Evolutionary conservation across 1,140 invertebrate species (phyloP).

Genomic region (Mercenaria mercenaria): DNA sequence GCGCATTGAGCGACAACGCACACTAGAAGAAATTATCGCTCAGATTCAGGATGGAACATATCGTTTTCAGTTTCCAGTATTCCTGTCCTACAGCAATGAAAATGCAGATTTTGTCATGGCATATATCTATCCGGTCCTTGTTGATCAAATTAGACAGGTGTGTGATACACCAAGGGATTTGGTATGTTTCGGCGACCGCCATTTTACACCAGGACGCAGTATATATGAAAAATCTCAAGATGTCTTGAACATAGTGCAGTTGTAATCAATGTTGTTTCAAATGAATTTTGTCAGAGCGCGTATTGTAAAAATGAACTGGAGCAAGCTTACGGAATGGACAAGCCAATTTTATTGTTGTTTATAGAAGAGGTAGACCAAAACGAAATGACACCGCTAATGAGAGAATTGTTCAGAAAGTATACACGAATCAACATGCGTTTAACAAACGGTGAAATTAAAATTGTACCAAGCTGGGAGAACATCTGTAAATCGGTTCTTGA

Average conservation of each 20-base stretch:
- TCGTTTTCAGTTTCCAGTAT: not conserved
- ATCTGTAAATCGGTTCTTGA: not conserved
- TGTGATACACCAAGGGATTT: not conserved
- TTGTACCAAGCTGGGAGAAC: not conserved
- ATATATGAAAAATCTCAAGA: not conserved
- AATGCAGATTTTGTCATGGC: not conserved
- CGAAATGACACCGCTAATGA: not conserved
- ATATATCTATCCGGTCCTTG: not conserved
- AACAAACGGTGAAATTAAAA: not conserved
- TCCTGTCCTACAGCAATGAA: not conserved
- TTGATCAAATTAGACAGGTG: not conserved
- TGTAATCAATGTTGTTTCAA: not conserved
- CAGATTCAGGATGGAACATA: not conserved
- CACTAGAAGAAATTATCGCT: not conserved
- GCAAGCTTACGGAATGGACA: not conserved
- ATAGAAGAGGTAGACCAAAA: not conserved
- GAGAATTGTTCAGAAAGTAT: too few relatives aligned
- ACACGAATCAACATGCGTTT: not conserved
- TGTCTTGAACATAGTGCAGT: not conserved
- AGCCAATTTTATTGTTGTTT: not conserved
- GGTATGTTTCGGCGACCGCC: not conserved
- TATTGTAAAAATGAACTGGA: not conserved
- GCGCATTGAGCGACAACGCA: too few relatives aligned
- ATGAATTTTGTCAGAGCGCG: not conserved
- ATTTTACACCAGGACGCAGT: not conserved